Evolutionary conservation across 2,888 invertebrate genomes (phyloP).

Genomic region (Dermolepida albohirtum): DNA sequence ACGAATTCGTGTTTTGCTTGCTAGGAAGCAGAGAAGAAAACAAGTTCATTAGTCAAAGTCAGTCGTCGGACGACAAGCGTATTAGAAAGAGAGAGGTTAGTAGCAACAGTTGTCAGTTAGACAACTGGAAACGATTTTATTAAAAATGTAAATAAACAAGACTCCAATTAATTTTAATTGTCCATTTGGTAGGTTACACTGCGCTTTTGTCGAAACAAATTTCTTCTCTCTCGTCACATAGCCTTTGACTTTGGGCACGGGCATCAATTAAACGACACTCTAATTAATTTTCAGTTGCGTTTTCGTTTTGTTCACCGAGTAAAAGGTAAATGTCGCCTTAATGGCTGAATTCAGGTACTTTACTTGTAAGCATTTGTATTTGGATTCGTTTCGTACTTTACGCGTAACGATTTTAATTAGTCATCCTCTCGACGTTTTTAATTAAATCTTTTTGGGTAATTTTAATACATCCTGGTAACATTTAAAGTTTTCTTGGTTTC

Average conservation of each 20-base stretch:
- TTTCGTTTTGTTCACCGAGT: constrained; percentile 7
- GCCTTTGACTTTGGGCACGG: not conserved
- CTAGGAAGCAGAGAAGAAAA: constrained; percentile 6
- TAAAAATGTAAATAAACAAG: constrained; percentile 51
- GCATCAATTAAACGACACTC: constrained; percentile 10
- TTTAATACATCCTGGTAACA: too few species aligned
- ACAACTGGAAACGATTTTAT: constrained; percentile 43
- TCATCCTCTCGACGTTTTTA: not conserved
- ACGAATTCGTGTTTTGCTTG: too few species aligned
- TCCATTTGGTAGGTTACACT: constrained; percentile 48
- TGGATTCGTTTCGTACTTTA: not conserved
- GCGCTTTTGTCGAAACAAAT: not conserved
- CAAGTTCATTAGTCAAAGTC: constrained; percentile 32
- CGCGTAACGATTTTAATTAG: constrained; percentile 17
- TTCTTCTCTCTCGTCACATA: constrained; percentile 41
- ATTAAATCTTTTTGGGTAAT: not conserved
- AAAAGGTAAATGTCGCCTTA: not conserved
- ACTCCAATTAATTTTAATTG: constrained; percentile 55
- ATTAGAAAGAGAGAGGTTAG: constrained; percentile 18
- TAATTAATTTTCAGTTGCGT: constrained; percentile 9
- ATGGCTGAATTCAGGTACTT: not conserved
- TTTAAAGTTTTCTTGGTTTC: too few species aligned
- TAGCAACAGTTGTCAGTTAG: constrained; percentile 41
- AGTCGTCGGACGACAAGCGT: constrained; percentile 3
- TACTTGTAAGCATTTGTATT: not conserved